A percentile compares a stretch with the other conserved stretches of the same genome.
phyloP scores from a whole-genome alignment of 53 echinoderm and acorn worm genomes.

The Apostichopus leukothele region DNA sequence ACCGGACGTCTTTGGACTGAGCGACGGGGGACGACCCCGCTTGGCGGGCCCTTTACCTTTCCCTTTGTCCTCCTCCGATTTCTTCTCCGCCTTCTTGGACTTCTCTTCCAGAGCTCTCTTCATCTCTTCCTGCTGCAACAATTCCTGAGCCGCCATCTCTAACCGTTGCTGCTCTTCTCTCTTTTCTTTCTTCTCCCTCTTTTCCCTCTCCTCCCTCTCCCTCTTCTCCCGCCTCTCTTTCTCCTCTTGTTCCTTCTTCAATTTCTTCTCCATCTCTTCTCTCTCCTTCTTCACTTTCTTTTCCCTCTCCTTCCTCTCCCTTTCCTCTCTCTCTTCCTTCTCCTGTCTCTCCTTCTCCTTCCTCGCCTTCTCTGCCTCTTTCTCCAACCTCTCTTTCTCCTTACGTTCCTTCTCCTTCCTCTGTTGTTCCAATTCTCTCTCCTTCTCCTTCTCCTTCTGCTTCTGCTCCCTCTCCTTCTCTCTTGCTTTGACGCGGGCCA shows the following conservation, averaged over 20 bases:
- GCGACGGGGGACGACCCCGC: slow-evolving; percentile 85
- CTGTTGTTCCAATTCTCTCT: slow-evolving; percentile 48
- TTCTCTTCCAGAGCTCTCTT: slow-evolving; percentile 53
- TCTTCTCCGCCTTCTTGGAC: slow-evolving; percentile 49
- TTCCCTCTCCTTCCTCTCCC: slow-evolving; percentile 57
- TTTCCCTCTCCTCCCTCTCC: slow-evolving; percentile 63
- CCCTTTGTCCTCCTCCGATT: slow-evolving; percentile 47
- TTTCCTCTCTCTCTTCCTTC: slow-evolving; percentile 54
- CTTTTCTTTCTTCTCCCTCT: slow-evolving; percentile 59
- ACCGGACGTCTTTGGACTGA: slow-evolving; percentile 47
- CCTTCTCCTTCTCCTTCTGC: slow-evolving; percentile 47
- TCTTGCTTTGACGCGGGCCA: slow-evolving; percentile 24
- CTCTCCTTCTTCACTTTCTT: slow-evolving; percentile 52
- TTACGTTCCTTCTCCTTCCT: slow-evolving; percentile 56
- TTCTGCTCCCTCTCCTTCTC: slow-evolving; percentile 60
- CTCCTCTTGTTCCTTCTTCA: slow-evolving; percentile 60
- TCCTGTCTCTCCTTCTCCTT: slow-evolving; percentile 55
- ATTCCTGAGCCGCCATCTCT: slow-evolving; percentile 49
- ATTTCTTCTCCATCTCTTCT: slow-evolving; percentile 58
- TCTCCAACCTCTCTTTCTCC: slow-evolving; percentile 58
- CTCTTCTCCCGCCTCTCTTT: slow-evolving; percentile 48
- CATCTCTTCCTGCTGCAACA: slow-evolving; percentile 42
- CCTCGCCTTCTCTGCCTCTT: slow-evolving; percentile 50
- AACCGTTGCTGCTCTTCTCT: slow-evolving; percentile 63
- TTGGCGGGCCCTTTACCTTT: slow-evolving; percentile 63